phyloP scores from a whole-genome alignment of 92 coral and sea anemone genomes.

The Umimayanthus chanpuru region DNA sequence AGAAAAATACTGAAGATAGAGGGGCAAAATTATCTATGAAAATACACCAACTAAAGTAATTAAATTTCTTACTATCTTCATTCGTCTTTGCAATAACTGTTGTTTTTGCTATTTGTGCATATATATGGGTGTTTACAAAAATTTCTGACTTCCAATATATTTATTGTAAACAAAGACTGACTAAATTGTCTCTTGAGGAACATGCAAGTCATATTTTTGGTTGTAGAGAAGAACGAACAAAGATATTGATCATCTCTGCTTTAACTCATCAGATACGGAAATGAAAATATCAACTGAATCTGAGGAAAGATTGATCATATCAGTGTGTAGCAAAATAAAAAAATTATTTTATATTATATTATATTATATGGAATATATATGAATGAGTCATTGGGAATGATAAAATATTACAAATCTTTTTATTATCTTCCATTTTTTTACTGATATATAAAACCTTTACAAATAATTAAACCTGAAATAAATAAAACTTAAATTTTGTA shows the following conservation, averaged over 20 bases:
- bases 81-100: background rate
- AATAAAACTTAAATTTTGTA: too few relatives aligned
- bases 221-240: background rate
- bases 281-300: too few relatives aligned
- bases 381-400: background rate
- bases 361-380: too few relatives aligned
- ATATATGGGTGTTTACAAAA: too few relatives aligned
- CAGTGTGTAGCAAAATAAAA: background rate
- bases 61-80: background rate
- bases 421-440: too few relatives aligned
- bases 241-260: background rate
- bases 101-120: background rate
- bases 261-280: background rate
- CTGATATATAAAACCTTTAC: background rate
- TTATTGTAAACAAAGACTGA: background rate
- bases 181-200: background rate
- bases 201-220: too few relatives aligned
- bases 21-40: background rate
- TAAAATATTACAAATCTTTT: too few relatives aligned
- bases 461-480: background rate
- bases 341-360: too few relatives aligned
- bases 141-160: too few relatives aligned
- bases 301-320: too few relatives aligned
- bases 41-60: background rate
- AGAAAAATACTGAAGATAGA: background rate